phyloP scores from a whole-genome alignment of 2,888 invertebrate genomes.

The Azorinus chamasolen region DNA sequence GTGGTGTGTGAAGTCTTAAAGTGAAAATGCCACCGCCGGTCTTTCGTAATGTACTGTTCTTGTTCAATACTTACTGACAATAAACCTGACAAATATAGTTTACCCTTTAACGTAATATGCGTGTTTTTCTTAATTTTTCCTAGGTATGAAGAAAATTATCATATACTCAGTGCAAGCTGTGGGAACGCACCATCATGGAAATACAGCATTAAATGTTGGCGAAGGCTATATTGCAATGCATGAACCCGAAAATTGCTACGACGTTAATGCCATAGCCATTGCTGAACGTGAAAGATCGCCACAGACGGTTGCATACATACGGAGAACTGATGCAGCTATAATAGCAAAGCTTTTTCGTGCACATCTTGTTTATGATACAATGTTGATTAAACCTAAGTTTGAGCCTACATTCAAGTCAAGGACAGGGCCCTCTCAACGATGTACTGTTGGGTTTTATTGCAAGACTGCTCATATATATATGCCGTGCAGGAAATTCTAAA shows the following conservation, averaged over 20 bases:
- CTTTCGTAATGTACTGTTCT: too few species aligned
- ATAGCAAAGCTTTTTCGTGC: neutral
- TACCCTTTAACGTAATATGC: too few species aligned
- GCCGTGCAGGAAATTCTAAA: too few species aligned
- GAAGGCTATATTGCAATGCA: neutral
- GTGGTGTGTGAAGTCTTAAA: too few species aligned
- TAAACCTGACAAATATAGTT: too few species aligned
- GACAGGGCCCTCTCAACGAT: constrained; percentile 3
- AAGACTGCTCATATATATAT: neutral
- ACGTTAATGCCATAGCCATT: constrained; percentile 3
- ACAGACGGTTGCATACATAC: neutral
- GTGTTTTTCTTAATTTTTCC: neutral
- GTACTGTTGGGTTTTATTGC: constrained; percentile 4
- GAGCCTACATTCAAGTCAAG: neutral
- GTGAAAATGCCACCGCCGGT: too few species aligned
- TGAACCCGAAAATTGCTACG: neutral
- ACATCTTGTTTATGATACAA: neutral
- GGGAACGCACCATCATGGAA: constrained; percentile 6
- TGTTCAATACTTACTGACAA: too few species aligned
- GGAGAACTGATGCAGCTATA: neutral
- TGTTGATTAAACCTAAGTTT: constrained; percentile 1
- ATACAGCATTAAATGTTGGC: neutral
- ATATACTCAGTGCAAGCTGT: constrained; percentile 3
- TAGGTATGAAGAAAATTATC: constrained; percentile 11
- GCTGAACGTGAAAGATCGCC: neutral